Conservation (phyloP, 1,140 invertebrate genomes). For the Hyles euphorbiae region DNA sequence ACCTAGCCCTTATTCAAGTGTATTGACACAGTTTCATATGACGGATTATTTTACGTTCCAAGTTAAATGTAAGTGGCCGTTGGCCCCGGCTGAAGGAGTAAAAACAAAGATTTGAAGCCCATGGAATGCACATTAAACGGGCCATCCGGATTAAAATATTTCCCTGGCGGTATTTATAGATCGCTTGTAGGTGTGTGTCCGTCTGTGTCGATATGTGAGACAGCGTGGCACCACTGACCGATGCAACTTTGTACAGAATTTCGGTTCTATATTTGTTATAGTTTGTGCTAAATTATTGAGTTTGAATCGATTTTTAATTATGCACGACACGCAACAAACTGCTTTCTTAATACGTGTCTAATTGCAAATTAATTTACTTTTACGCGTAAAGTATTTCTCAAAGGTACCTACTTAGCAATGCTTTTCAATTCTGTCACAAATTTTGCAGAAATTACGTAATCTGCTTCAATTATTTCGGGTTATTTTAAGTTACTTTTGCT, state of each 20-base stretch:
- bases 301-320: no score
- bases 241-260: constrained; percentile 36
- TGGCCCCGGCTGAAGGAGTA: constrained; percentile 30
- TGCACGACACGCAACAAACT: no score
- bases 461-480: no score
- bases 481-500: no score
- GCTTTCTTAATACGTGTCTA: no score
- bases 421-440: no score
- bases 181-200: constrained; percentile 58
- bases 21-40: constrained; percentile 44
- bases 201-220: constrained; percentile 63
- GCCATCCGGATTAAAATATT: constrained; percentile 73
- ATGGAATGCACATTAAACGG: constrained; percentile 65
- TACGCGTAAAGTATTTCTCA: no score
- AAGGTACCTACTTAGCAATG: no score
- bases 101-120: constrained; percentile 44
- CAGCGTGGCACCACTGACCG: constrained; percentile 67
- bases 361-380: no score
- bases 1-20: constrained; percentile 30
- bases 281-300: no score
- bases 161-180: constrained; percentile 67
- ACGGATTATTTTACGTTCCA: constrained; percentile 33
- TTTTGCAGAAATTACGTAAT: no score
- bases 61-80: constrained; percentile 36
- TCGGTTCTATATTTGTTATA: background rate